Evolutionary conservation across 1,140 invertebrate genomes (phyloP).

Genomic region (Anoplophora glabripennis): DNA sequence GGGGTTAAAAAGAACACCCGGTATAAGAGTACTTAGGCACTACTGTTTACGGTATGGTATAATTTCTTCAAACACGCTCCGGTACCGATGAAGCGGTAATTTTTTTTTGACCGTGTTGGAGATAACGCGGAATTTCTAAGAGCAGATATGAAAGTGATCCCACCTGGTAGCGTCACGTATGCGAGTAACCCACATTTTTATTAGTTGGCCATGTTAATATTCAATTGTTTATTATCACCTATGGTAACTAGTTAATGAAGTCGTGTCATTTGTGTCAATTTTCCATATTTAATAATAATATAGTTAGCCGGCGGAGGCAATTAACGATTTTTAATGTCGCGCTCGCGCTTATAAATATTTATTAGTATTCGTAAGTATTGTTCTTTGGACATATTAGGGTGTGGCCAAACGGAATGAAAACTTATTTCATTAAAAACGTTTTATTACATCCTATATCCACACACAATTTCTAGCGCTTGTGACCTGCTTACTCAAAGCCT

Average conservation of each 20-base stretch:
- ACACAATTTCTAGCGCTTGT: constrained; percentile 13
- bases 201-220: constrained; percentile 7
- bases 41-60: too few relatives aligned
- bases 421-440: constrained; percentile 17
- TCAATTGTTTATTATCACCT: constrained; percentile 9
- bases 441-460: constrained; percentile 16
- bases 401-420: constrained; percentile 13
- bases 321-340: constrained; percentile 19
- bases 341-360: constrained; percentile 16
- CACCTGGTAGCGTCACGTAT: too few relatives aligned
- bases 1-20: too few relatives aligned
- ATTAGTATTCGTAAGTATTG: constrained; percentile 9
- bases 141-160: too few relatives aligned
- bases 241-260: constrained; percentile 9
- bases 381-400: constrained; percentile 13
- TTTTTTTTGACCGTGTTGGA: too few relatives aligned
- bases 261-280: constrained; percentile 10
- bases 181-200: too few relatives aligned
- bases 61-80: too few relatives aligned
- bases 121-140: too few relatives aligned
- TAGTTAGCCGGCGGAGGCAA: constrained; percentile 11
- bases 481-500: constrained; percentile 12
- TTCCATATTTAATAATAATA: constrained; percentile 19
- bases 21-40: too few relatives aligned
- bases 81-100: too few relatives aligned